phyloP scores from a whole-genome alignment of 2,888 invertebrate species.

The Acrocyrtus sp. region DNA sequence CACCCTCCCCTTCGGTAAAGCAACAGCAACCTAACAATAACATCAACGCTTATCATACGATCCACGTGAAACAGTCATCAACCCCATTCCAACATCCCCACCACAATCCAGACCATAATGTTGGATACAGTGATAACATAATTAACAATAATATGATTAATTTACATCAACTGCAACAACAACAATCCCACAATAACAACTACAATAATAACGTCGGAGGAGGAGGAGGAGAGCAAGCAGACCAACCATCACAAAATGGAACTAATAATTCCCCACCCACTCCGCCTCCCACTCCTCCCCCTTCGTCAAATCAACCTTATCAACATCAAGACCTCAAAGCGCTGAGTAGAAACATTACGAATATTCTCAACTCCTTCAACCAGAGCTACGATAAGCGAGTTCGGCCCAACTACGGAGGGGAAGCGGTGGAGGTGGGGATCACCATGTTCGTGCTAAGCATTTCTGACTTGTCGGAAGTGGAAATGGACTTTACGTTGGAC shows the following conservation, averaged over 20 bases:
- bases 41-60: constrained; percentile 5
- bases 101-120: constrained; percentile 3
- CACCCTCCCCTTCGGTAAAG: not conserved
- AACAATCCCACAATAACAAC: no score
- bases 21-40: not conserved
- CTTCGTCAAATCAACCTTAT: constrained; percentile 5
- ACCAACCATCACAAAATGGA: constrained; percentile 7
- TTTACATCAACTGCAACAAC: not conserved
- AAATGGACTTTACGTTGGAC: constrained; percentile 98
- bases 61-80: constrained; percentile 13
- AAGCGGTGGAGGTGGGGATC: constrained; percentile 93
- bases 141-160: not conserved
- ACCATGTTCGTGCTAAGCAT: constrained; percentile 98
- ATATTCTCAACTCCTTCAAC: constrained; percentile 93
- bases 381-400: constrained; percentile 99
- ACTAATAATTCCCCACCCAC: not conserved
- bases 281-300: constrained; percentile 2
- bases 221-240: constrained; percentile 2
- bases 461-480: constrained; percentile 97
- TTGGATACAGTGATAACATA: no score
- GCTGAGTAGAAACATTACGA: constrained; percentile 79
- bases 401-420: constrained; percentile 95
- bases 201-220: no score
- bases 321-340: constrained; percentile 40
- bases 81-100: constrained; percentile 8